These are phyloP conservation scores for Drosophila macrospina DNA, from an alignment of 2,888 invertebrate species.

Conservation along the genomic window DNA sequence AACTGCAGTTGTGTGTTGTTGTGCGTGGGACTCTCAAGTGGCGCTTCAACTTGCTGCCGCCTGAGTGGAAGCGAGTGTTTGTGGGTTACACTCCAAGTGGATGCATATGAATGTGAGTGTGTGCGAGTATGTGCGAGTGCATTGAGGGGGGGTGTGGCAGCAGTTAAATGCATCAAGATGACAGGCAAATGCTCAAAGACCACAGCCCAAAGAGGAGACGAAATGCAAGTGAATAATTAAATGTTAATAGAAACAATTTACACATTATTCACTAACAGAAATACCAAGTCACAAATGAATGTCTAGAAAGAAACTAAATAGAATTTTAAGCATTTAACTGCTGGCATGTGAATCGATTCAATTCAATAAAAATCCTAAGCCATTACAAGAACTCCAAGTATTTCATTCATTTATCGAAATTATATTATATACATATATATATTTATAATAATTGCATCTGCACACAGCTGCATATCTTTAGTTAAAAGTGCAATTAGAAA, in stretches of 20 bases:
- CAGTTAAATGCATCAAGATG: neutral
- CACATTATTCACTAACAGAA: neutral
- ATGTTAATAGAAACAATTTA: neutral
- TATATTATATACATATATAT: too few relatives aligned
- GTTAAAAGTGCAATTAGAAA: too few relatives aligned
- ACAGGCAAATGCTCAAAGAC: neutral
- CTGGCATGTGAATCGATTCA: neutral
- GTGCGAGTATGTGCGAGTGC: too few relatives aligned
- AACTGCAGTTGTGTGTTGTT: conserved; percentile 10
- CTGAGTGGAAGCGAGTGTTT: conserved; percentile 45
- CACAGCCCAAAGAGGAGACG: neutral
- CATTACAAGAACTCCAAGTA: too few relatives aligned
- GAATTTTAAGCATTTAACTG: neutral
- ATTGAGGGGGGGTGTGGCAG: too few relatives aligned
- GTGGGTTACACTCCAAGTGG: conserved; percentile 32
- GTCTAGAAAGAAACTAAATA: neutral
- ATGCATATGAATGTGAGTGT: conserved; percentile 3
- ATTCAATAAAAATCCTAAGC: too few relatives aligned
- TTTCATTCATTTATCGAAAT: too few relatives aligned
- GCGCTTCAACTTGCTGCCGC: conserved; percentile 17
- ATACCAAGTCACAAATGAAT: neutral
- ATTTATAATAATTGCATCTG: too few relatives aligned
- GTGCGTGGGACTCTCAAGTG: conserved; percentile 32
- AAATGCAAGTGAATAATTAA: neutral
- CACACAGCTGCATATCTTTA: too few relatives aligned